Conservation (phyloP, 2,797 vertebrate genomes). For the Mergus octosetaceus region DNA sequence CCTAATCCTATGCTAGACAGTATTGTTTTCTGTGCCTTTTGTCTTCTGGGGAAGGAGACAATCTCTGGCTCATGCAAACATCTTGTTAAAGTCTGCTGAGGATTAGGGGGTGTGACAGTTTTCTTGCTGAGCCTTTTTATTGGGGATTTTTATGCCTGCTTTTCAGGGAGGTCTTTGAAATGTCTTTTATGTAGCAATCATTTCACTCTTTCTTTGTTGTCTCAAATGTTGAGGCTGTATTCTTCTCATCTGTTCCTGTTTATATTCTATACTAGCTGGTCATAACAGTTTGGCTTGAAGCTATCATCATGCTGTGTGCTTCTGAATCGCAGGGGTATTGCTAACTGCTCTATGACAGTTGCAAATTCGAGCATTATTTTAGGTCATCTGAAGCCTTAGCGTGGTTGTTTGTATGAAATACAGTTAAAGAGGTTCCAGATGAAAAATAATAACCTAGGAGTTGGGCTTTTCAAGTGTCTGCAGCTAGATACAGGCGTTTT, state of each 20-base stretch:
- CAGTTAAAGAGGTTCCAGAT: conserved; percentile 44
- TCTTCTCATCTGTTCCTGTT: conserved; percentile 62
- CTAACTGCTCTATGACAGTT: background rate
- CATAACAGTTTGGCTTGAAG: conserved; percentile 56
- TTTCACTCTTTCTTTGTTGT: conserved; percentile 75
- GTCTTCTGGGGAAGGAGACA: conserved; percentile 67
- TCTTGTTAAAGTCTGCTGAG: conserved; percentile 77
- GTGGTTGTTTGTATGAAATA: background rate
- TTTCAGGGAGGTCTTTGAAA: conserved; percentile 77
- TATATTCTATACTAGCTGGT: conserved; percentile 49
- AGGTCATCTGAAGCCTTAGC: background rate
- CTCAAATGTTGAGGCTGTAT: conserved; percentile 65
- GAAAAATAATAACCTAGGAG: background rate
- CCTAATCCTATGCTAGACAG: conserved; percentile 66
- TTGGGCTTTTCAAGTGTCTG: background rate
- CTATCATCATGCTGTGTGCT: background rate
- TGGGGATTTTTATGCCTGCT: conserved; percentile 71
- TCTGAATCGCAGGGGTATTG: conserved; percentile 5
- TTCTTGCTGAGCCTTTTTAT: conserved; percentile 73
- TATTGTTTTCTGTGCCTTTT: conserved; percentile 73
- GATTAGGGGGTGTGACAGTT: conserved; percentile 72
- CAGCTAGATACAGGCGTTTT: background rate
- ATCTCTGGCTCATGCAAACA: conserved; percentile 68
- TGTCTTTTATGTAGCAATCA: conserved; percentile 69
- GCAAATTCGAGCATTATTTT: background rate